These are phyloP conservation scores for Miltochrista miniata DNA, from an alignment of 2,888 invertebrate genomes.

Conservation along the genomic window DNA sequence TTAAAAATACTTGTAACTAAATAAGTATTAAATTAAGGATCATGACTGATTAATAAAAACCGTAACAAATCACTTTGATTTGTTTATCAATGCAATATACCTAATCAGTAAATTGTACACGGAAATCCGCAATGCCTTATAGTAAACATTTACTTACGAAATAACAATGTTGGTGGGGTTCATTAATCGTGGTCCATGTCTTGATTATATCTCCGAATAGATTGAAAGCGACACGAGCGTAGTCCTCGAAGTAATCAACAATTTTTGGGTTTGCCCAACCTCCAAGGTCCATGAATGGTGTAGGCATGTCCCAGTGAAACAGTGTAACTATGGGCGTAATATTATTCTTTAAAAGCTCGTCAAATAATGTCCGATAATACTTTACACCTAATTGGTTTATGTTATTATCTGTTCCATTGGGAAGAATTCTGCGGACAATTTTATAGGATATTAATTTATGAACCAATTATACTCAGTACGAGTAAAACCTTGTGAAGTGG, in stretches of 20 bases:
- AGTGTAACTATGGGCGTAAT: constrained; percentile 88
- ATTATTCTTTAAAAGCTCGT: constrained; percentile 85
- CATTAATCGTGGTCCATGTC: constrained; percentile 91
- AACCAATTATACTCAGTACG: background rate
- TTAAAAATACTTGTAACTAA: no score
- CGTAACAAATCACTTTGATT: background rate
- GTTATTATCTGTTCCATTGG: constrained; percentile 85
- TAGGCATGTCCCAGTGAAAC: constrained; percentile 85
- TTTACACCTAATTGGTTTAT: constrained; percentile 87
- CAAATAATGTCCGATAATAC: constrained; percentile 90
- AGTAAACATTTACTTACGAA: constrained; percentile 52
- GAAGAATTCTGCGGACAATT: constrained; percentile 82
- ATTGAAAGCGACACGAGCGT: constrained; percentile 80
- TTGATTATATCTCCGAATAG: constrained; percentile 86
- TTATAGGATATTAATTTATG: background rate
- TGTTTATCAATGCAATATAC: background rate
- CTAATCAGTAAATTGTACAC: background rate
- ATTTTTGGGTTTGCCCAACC: constrained; percentile 80
- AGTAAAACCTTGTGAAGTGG: no score
- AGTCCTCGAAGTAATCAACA: constrained; percentile 81
- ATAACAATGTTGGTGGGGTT: constrained; percentile 84
- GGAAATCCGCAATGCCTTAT: background rate
- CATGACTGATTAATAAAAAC: background rate
- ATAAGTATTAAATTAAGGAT: background rate
- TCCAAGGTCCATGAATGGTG: constrained; percentile 76